Conservation (phyloP, 2,888 invertebrate species). For the Vanessa cardui region DNA sequence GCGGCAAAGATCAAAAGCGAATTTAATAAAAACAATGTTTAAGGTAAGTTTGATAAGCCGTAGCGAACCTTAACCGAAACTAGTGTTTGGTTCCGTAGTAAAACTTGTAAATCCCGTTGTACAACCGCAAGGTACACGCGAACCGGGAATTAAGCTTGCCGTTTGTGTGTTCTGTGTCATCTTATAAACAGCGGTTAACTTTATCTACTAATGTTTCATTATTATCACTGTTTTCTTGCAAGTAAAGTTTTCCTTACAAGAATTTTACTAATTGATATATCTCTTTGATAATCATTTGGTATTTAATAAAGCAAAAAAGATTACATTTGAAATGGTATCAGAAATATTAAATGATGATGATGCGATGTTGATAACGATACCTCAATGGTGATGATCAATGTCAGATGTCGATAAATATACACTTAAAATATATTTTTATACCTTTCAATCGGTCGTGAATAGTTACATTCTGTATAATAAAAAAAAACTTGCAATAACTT, state of each 20-base stretch:
- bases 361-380: too few relatives aligned
- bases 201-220: neutral
- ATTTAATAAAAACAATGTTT: conserved; percentile 44
- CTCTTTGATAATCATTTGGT: too few relatives aligned
- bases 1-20: conserved; percentile 22
- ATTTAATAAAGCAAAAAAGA: too few relatives aligned
- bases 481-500: too few relatives aligned
- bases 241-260: neutral
- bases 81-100: conserved; percentile 70
- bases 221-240: neutral
- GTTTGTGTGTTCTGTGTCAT: conserved; percentile 41
- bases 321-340: too few relatives aligned
- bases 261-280: neutral
- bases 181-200: conserved; percentile 17
- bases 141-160: conserved; percentile 50
- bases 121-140: conserved; percentile 69
- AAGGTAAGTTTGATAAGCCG: conserved; percentile 52
- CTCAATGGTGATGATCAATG: too few relatives aligned
- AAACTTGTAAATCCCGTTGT: conserved; percentile 74
- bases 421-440: too few relatives aligned
- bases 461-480: too few relatives aligned
- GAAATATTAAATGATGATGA: too few relatives aligned
- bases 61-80: conserved; percentile 59
- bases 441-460: too few relatives aligned
- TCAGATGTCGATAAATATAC: too few relatives aligned